phyloP scores from a whole-genome alignment of 2,888 invertebrate genomes.

The Ferrisia virgata region DNA sequence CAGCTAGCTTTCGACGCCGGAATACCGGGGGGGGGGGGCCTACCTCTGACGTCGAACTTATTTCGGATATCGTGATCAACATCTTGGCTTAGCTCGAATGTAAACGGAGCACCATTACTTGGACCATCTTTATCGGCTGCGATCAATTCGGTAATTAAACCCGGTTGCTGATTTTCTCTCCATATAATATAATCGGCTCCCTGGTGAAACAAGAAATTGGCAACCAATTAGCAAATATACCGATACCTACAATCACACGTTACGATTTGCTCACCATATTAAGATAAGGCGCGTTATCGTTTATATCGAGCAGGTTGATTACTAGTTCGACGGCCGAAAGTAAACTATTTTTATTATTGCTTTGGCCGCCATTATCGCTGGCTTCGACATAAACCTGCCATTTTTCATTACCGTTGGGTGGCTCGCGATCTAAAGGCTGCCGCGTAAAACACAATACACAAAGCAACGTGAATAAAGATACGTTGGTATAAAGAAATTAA shows the following conservation, averaged over 20 bases:
- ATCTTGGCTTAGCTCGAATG: slow-evolving; percentile 65
- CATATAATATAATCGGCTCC: slow-evolving; percentile 61
- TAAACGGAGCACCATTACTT: slow-evolving; percentile 83
- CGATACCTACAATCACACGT: not conserved
- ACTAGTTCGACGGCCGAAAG: slow-evolving; percentile 63
- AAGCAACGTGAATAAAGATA: not conserved
- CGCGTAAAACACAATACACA: slow-evolving; percentile 47
- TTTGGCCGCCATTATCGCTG: slow-evolving; percentile 68
- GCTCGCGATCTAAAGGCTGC: slow-evolving; percentile 80
- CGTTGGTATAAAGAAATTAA: no score
- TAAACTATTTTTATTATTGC: slow-evolving; percentile 56
- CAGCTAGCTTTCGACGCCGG: no score
- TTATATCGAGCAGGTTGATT: slow-evolving; percentile 71
- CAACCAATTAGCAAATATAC: not conserved
- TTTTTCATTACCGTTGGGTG: slow-evolving; percentile 76
- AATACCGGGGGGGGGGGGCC: not conserved
- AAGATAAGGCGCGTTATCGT: slow-evolving; percentile 89
- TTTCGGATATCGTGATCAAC: slow-evolving; percentile 66
- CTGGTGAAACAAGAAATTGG: not conserved
- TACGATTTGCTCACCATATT: slow-evolving; percentile 62
- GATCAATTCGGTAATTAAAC: slow-evolving; percentile 63
- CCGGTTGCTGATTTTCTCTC: slow-evolving; percentile 73
- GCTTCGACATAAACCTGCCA: slow-evolving; percentile 71
- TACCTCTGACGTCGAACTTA: slow-evolving; percentile 69
- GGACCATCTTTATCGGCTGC: slow-evolving; percentile 79